These are phyloP conservation scores for Irena cyanogastra DNA, from an alignment of 2,113 vertebrate genomes.

Conservation along the genomic window DNA sequence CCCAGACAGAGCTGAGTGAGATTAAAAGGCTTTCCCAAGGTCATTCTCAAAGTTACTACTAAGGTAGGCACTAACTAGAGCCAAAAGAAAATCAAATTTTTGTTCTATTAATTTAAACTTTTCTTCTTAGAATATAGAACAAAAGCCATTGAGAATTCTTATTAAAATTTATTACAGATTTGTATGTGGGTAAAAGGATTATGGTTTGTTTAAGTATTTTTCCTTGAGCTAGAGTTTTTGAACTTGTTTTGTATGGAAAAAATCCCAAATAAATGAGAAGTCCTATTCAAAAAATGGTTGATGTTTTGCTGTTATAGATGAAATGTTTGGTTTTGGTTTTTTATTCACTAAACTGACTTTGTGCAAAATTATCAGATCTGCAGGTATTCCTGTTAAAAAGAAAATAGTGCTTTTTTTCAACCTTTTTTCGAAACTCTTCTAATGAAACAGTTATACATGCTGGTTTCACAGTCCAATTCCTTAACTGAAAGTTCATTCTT, in stretches of 20 bases:
- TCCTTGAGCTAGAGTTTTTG: background rate
- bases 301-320: background rate
- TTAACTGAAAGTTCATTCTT: background rate
- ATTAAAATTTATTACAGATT: background rate
- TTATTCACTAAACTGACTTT: background rate
- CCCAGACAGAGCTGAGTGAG: background rate
- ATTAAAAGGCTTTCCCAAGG: slow-evolving; percentile 42
- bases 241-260: background rate
- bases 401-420: background rate
- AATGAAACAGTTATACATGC: background rate
- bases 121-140: background rate
- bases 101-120: background rate
- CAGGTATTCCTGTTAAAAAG: background rate
- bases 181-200: background rate
- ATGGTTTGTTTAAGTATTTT: background rate
- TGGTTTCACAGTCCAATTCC: background rate
- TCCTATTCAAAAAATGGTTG: background rate
- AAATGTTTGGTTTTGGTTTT: rapidly evolving
- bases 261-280: background rate
- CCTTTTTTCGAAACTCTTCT: background rate
- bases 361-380: background rate
- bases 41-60: background rate
- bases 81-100: background rate
- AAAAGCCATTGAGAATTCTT: background rate
- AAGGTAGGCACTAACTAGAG: background rate